These are phyloP conservation scores for Pontoporia blainvillei DNA, from an alignment of 2,113 vertebrate species.

Conservation along the genomic window DNA sequence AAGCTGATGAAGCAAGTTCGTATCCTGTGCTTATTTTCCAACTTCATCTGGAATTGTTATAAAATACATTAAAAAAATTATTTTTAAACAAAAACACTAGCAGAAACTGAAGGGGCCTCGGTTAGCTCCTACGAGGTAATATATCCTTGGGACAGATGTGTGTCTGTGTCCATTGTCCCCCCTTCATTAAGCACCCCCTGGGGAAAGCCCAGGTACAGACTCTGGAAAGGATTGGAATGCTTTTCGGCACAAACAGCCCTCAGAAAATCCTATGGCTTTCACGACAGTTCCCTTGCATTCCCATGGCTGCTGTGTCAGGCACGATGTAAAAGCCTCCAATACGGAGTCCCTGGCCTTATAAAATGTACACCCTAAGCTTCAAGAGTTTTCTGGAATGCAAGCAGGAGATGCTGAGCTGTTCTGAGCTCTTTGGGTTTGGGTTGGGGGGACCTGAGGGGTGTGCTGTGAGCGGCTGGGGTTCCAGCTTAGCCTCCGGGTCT, in stretches of 20 bases:
- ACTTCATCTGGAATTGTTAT: not conserved
- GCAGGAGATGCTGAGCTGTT: not conserved
- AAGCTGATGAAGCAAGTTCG: not conserved
- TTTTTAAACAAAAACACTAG: conserved; percentile 19
- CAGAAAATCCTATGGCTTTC: not conserved
- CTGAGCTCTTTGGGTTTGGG: not conserved
- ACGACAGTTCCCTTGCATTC: not conserved
- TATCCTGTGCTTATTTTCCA: not conserved
- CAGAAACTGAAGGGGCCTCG: not conserved
- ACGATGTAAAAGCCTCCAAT: not conserved
- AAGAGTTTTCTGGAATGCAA: not conserved
- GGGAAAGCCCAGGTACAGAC: not conserved
- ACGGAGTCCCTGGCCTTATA: not conserved
- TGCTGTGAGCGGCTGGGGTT: not conserved
- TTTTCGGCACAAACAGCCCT: not conserved
- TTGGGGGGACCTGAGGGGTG: not conserved
- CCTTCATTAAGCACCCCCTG: not conserved
- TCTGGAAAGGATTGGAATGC: not conserved
- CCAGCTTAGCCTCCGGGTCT: not conserved
- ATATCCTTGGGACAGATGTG: not conserved
- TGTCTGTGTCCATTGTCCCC: not conserved
- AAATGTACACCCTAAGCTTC: not conserved
- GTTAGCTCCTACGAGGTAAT: not conserved
- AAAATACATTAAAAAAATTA: not conserved
- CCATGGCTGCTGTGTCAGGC: not conserved